A percentile compares a stretch with the other conserved stretches of the same genome.
Conservation (phyloP, 2,888 invertebrate genomes). For the Tachina lurida region DNA sequence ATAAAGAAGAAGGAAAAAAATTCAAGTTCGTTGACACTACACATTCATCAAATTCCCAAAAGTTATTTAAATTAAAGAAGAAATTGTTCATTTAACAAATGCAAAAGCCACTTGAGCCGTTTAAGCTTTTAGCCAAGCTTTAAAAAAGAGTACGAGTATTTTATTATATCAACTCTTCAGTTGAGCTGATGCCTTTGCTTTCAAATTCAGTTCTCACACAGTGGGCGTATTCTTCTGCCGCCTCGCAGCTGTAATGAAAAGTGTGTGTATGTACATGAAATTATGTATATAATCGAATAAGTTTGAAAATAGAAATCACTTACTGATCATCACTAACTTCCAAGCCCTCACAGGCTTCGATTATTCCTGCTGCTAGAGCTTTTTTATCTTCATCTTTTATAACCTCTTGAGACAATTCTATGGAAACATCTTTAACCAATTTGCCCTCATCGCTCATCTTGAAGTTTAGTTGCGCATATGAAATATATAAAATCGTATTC, state of each 20-base stretch:
- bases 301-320: conserved; percentile 64
- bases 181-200: conserved; percentile 74
- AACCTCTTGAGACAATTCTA: conserved; percentile 75
- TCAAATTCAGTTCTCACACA: conserved; percentile 76
- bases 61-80: neutral
- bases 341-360: conserved; percentile 75
- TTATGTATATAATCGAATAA: neutral
- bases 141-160: neutral
- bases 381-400: conserved; percentile 75
- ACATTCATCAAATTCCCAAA: conserved; percentile 47
- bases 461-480: neutral
- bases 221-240: conserved; percentile 76
- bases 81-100: conserved; percentile 27
- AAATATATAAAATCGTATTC: neutral
- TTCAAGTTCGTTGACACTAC: conserved; percentile 36
- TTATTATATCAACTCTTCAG: conserved; percentile 28
- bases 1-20: neutral
- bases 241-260: conserved; percentile 76
- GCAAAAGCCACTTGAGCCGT: neutral
- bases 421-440: conserved; percentile 74
- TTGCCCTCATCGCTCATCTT: conserved; percentile 80
- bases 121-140: neutral
- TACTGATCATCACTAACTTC: conserved; percentile 80
- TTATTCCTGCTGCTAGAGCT: conserved; percentile 73
- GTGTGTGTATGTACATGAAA: neutral